A percentile compares a stretch with the other conserved stretches of the same genome.
These are phyloP conservation scores for Anarhynchus alexandrinus DNA, from an alignment of 2,113 vertebrate genomes.

Conservation along the genomic window DNA sequence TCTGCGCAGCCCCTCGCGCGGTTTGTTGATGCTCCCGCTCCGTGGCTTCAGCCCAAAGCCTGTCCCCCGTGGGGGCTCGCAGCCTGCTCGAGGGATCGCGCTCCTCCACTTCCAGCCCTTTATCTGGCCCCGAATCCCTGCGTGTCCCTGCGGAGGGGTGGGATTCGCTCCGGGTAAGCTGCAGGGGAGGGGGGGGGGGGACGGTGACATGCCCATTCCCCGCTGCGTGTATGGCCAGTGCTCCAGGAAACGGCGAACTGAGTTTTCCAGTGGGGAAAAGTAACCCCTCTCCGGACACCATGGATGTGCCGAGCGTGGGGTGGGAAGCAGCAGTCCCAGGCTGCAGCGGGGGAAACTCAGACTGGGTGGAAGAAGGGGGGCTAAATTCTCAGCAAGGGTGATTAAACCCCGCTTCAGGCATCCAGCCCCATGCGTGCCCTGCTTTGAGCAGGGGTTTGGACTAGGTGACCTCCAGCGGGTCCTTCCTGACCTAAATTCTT, in stretches of 20 bases:
- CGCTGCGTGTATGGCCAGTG: accelerated
- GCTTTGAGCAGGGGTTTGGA: background rate
- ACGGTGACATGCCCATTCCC: accelerated
- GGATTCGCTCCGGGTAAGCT: accelerated
- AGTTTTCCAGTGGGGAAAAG: background rate
- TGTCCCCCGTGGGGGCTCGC: background rate
- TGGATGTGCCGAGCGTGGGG: background rate
- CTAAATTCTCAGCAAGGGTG: accelerated
- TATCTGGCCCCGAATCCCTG: background rate
- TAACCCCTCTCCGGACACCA: background rate
- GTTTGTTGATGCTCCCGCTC: background rate
- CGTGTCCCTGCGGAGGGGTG: background rate
- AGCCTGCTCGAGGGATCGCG: background rate
- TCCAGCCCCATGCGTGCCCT: background rate
- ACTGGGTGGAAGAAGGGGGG: background rate
- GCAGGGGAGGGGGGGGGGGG: no score
- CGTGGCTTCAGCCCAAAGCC: background rate
- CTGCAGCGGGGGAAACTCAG: background rate
- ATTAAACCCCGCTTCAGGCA: background rate
- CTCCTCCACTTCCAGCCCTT: no score
- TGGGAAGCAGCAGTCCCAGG: background rate
- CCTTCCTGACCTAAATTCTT: background rate
- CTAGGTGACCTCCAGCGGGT: accelerated
- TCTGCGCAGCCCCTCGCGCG: background rate
- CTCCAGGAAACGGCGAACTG: background rate